A percentile compares a stretch with the other conserved stretches of the same genome.
These are phyloP conservation scores for Melangyna quadrimaculata DNA, from an alignment of 2,888 invertebrate genomes.

Conservation along the genomic window DNA sequence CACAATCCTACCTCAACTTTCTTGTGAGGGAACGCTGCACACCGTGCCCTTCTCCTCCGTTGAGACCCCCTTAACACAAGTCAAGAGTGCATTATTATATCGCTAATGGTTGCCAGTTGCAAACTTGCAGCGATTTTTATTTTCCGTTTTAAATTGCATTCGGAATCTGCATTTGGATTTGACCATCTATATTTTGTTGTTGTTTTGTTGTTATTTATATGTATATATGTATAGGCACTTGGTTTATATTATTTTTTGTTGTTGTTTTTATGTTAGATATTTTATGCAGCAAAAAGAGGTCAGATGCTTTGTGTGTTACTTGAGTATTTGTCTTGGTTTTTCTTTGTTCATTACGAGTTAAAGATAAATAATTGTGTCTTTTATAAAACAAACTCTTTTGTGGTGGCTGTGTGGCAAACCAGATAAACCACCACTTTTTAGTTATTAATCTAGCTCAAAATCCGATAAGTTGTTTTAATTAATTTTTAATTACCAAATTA, in stretches of 20 bases:
- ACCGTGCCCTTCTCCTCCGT: too few species aligned
- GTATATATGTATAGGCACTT: background rate
- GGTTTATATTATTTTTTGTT: slow-evolving; percentile 6
- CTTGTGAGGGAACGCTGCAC: slow-evolving; percentile 27
- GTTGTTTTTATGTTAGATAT: background rate
- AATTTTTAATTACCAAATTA: background rate
- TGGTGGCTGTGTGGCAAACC: background rate
- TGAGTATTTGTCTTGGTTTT: background rate
- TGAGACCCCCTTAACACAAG: background rate
- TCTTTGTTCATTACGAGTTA: background rate
- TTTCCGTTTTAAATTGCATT: slow-evolving; percentile 21
- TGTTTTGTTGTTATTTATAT: background rate
- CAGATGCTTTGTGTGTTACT: slow-evolving; percentile 43
- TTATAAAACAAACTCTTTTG: background rate
- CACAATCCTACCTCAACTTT: slow-evolving; percentile 57
- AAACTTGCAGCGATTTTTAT: slow-evolving; percentile 22
- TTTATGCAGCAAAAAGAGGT: slow-evolving; percentile 52
- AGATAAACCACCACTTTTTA: background rate
- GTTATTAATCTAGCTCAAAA: background rate
- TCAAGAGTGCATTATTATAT: too few species aligned
- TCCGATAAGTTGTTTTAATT: background rate
- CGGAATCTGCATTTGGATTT: slow-evolving; percentile 40
- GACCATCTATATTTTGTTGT: slow-evolving; percentile 39
- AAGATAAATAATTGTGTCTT: slow-evolving; percentile 11
- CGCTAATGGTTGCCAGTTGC: background rate